Percentiles rank a stretch among this genome's conserved stretches.
These are phyloP conservation scores for Choristoneura fumiferana DNA, from an alignment of 1,140 invertebrate species.

Conservation along the genomic window DNA sequence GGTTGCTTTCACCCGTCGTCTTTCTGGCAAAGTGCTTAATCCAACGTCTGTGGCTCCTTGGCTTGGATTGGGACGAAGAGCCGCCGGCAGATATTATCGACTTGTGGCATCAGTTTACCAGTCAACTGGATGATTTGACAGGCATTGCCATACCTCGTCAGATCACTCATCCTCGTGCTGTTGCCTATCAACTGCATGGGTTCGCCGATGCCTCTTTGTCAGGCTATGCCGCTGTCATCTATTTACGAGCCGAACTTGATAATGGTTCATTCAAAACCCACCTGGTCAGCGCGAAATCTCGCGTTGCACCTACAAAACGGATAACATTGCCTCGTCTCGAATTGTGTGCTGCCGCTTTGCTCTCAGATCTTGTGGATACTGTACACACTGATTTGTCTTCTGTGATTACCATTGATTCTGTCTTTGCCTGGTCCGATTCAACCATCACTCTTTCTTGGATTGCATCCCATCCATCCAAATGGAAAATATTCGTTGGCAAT, in stretches of 20 bases:
- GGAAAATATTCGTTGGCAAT: constrained; percentile 5
- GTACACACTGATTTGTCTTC: background rate
- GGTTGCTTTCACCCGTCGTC: constrained; percentile 45
- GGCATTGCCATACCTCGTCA: background rate
- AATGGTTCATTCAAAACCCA: background rate
- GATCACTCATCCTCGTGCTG: constrained; percentile 3
- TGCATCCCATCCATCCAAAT: background rate
- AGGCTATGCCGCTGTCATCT: constrained; percentile 36
- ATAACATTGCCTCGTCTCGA: constrained; percentile 26
- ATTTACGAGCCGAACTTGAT: background rate
- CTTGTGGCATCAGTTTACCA: constrained; percentile 21
- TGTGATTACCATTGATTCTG: background rate
- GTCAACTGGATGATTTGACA: background rate
- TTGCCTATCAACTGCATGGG: background rate
- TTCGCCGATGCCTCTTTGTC: constrained; percentile 26
- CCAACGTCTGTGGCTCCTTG: constrained; percentile 47
- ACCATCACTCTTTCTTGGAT: constrained; percentile 8
- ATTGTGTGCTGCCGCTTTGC: constrained; percentile 25
- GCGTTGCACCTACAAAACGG: constrained; percentile 23
- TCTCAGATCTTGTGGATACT: constrained; percentile 23
- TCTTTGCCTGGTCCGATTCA: background rate
- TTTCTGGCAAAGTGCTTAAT: constrained; percentile 51
- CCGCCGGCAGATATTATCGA: constrained; percentile 29
- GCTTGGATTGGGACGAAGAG: constrained; percentile 51
- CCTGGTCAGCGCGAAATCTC: constrained; percentile 16